Percentiles rank a stretch among this genome's conserved stretches.
phyloP scores from a whole-genome alignment of 2,113 vertebrate genomes.

The Chaetorhynchus papuensis region DNA sequence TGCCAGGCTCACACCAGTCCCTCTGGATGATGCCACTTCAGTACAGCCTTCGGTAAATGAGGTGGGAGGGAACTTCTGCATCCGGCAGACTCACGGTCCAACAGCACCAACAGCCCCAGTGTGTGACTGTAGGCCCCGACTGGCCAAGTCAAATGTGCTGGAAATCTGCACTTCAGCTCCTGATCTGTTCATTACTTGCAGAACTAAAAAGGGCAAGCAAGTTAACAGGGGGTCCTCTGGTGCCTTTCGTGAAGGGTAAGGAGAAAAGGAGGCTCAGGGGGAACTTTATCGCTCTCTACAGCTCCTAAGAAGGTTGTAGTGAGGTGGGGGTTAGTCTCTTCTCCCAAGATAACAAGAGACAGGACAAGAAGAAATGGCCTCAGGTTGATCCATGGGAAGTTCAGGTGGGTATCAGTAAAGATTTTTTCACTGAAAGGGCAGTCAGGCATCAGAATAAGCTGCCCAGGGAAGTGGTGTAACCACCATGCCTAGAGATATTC shows the following conservation, averaged over 20 bases:
- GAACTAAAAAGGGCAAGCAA: background rate
- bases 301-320: background rate
- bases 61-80: background rate
- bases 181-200: background rate
- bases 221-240: background rate
- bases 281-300: fast-evolving
- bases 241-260: background rate
- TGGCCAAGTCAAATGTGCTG: background rate
- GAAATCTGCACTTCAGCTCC: background rate
- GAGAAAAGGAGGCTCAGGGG: background rate
- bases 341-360: background rate
- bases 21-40: background rate
- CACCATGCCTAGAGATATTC: background rate
- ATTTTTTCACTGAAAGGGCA: background rate
- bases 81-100: fast-evolving
- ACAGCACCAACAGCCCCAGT: background rate
- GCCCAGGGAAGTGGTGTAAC: background rate
- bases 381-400: background rate
- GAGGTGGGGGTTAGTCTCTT: background rate
- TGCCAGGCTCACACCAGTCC: background rate
- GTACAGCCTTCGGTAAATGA: background rate
- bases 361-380: background rate
- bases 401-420: background rate
- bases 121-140: fast-evolving
- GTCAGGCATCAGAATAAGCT: background rate